Conservation (phyloP, 2,113 vertebrate genomes). For the Callionymus lyra region DNA sequence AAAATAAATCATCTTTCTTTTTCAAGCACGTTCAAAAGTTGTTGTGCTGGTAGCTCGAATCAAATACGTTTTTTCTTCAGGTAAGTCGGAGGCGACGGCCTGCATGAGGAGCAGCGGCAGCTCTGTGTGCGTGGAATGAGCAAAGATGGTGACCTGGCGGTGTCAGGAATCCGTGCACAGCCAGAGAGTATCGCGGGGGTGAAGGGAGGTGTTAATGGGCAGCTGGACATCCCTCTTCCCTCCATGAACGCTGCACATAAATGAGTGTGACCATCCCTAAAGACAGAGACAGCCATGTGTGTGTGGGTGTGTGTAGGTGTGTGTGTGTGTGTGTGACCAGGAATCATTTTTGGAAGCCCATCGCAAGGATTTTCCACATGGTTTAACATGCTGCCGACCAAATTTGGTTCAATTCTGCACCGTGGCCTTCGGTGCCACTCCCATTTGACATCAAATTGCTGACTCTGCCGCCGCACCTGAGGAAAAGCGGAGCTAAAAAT, state of each 20-base stretch:
- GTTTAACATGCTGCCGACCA: slow-evolving; percentile 59
- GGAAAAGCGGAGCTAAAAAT: slow-evolving; percentile 24
- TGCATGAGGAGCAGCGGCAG: too few relatives aligned
- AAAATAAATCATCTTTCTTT: too few relatives aligned
- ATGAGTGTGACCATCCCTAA: slow-evolving; percentile 48
- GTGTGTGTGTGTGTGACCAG: slow-evolving; percentile 18
- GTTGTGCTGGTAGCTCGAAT: too few relatives aligned
- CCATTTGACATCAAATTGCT: slow-evolving; percentile 48
- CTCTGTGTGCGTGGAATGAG: too few relatives aligned
- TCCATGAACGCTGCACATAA: slow-evolving; percentile 31
- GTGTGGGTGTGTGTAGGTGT: too few relatives aligned
- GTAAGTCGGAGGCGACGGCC: too few relatives aligned
- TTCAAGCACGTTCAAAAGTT: too few relatives aligned
- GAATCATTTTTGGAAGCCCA: slow-evolving; percentile 54
- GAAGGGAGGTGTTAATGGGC: slow-evolving; percentile 31
- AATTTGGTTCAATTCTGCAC: slow-evolving; percentile 58
- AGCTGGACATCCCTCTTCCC: slow-evolving; percentile 44
- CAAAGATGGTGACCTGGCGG: slow-evolving; percentile 10
- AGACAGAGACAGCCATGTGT: slow-evolving; percentile 25
- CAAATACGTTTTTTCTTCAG: too few relatives aligned
- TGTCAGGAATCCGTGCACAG: slow-evolving; percentile 25
- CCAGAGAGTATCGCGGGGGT: slow-evolving; percentile 6
- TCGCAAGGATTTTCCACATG: slow-evolving; percentile 62
- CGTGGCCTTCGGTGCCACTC: slow-evolving; percentile 41
- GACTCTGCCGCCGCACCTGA: slow-evolving; percentile 33